Evolutionary conservation across 2,113 vertebrate genomes (phyloP).

Genomic region (Tyto alba): DNA sequence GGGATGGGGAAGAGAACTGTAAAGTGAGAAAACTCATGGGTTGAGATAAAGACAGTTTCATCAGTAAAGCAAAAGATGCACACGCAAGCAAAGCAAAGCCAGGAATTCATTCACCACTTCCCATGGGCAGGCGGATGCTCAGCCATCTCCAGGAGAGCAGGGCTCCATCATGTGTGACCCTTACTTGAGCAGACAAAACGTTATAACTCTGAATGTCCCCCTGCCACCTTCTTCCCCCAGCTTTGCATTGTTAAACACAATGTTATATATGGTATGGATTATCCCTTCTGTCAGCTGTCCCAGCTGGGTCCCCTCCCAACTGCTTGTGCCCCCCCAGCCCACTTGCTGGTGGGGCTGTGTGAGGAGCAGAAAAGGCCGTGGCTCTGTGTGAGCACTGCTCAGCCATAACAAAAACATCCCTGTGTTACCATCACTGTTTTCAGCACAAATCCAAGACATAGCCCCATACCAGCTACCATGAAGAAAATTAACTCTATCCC

Average conservation of each 20-base stretch:
- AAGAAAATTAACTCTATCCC: not conserved
- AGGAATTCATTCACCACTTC: not conserved
- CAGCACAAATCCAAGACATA: not conserved
- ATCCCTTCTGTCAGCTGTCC: not conserved
- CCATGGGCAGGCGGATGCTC: not conserved
- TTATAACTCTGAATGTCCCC: fast-evolving
- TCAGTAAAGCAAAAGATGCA: not conserved
- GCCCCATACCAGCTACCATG: not conserved
- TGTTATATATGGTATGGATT: fast-evolving
- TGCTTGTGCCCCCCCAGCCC: not conserved
- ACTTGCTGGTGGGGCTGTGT: not conserved
- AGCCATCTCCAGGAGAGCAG: not conserved
- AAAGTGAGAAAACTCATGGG: not conserved
- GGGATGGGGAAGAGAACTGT: not conserved
- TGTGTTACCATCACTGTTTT: not conserved
- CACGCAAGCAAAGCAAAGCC: not conserved
- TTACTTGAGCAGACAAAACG: not conserved
- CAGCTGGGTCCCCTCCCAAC: not conserved
- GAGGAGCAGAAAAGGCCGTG: not conserved
- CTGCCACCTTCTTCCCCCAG: not conserved
- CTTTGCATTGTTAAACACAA: not conserved
- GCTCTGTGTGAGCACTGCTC: not conserved
- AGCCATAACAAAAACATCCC: not conserved
- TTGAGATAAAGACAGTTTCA: not conserved
- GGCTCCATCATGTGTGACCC: fast-evolving